Conservation (phyloP, 2,888 invertebrate genomes). For the Sicus ferrugineus region DNA sequence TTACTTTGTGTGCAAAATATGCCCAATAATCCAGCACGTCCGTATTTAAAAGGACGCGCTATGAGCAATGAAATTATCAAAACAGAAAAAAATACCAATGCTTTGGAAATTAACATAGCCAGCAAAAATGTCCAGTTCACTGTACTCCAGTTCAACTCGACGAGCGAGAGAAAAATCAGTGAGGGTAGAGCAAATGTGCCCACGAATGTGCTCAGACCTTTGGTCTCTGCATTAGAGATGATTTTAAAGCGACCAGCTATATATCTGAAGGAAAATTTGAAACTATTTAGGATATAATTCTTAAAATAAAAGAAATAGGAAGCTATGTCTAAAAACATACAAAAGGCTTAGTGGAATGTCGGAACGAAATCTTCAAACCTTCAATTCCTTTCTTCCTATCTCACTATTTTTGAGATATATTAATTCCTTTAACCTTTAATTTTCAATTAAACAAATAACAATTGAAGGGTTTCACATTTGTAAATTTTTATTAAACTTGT, state of each 20-base stretch:
- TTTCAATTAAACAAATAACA: too few relatives aligned
- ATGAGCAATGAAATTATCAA: slow-evolving; percentile 79
- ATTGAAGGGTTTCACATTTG: too few relatives aligned
- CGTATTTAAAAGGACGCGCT: slow-evolving; percentile 81
- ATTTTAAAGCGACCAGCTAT: slow-evolving; percentile 84
- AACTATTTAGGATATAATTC: too few relatives aligned
- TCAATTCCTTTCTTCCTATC: too few relatives aligned
- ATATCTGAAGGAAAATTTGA: slow-evolving; percentile 69
- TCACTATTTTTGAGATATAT: too few relatives aligned
- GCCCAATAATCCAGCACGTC: slow-evolving; percentile 88
- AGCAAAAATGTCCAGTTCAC: slow-evolving; percentile 94
- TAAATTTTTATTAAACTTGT: too few relatives aligned
- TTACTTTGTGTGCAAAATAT: slow-evolving; percentile 97
- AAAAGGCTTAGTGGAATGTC: too few relatives aligned
- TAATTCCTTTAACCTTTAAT: too few relatives aligned
- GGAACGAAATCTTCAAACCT: too few relatives aligned
- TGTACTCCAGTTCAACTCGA: slow-evolving; percentile 79
- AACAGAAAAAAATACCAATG: slow-evolving; percentile 83
- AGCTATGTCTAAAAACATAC: background rate
- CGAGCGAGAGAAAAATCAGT: slow-evolving; percentile 88
- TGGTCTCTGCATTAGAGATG: slow-evolving; percentile 83
- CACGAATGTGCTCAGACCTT: slow-evolving; percentile 91
- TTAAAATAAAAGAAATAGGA: background rate
- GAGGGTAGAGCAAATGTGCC: slow-evolving; percentile 93
- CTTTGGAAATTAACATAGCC: slow-evolving; percentile 85